Base-by-base conservation (phyloP, 2,888 invertebrate species). In the Mactromeris polynyma region DNA sequence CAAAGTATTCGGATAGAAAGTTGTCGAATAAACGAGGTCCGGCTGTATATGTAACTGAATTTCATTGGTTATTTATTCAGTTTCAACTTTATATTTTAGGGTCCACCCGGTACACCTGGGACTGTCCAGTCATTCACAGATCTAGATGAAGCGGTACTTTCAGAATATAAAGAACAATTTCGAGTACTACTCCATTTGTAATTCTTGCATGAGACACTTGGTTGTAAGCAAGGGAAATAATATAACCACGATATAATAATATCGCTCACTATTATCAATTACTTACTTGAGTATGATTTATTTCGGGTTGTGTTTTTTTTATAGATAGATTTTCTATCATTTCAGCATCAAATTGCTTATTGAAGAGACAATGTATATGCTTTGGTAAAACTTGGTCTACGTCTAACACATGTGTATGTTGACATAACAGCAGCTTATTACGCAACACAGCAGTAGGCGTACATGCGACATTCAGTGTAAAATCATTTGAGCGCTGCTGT, bases 141-240 rank as follows among this genome's bases (percentile, higher is more conserved):
- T 33, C 33, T 89, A 31, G 92, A 92, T 19, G 91, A 88, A 38
- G 87, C 91, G 92, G 94, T 94, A 91, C 89, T 91, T 73, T 80
- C 87, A 69, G 91, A 90, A 38, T 89, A 92, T 69, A 88, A 91
- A 69, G 89, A 92, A 84, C 85, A 90, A 78, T 89, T 94, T 92
- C 94, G 94, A 95, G 95, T 95, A 95, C 95, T 94, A 92, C 94
- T 94, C 94, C 94, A 90, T 93, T 73, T 91, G 90, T 90, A 91
- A 91, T 94, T 93, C 94, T 90, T 93, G 94, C 94, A 94, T 94
- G 94, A 82, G 73, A 82, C 38, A 46, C 19, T 73, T 33, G 73
- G 31, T 33, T 33, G 33, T 36, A 36, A 33, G 19, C 9, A 73
- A 73, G 73, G 73, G 73, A 36, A 11, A 73, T 73, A 33, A 1